Conservation (phyloP, 2,113 vertebrate genomes). For the Alexandromys fortis region DNA sequence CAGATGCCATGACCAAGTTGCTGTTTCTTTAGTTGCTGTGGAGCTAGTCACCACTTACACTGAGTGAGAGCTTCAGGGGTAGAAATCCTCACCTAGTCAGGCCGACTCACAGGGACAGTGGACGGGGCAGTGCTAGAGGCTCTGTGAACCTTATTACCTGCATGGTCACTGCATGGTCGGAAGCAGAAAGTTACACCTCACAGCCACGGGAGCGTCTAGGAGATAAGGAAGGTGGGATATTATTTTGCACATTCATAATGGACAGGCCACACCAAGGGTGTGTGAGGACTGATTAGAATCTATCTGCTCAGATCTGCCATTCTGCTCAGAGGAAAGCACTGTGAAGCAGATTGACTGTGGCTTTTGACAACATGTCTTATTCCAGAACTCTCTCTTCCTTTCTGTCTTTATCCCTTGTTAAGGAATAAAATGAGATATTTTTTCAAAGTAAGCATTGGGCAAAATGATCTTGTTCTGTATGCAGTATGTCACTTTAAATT, state of each 20-base stretch:
- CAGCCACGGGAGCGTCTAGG: constrained; percentile 32
- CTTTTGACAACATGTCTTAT: constrained; percentile 1
- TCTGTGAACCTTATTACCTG: constrained; percentile 58
- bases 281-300: constrained; percentile 77
- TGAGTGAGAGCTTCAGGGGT: constrained; percentile 40
- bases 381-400: constrained; percentile 29
- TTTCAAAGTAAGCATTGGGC: neutral
- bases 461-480: constrained; percentile 39
- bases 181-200: constrained; percentile 70
- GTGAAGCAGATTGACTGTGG: constrained; percentile 36
- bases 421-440: constrained; percentile 25
- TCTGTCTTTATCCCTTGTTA: constrained; percentile 18
- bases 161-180: constrained; percentile 66
- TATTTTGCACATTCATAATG: constrained; percentile 72
- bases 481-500: constrained; percentile 37
- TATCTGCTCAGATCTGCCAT: constrained; percentile 74
- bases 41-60: neutral
- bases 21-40: constrained; percentile 22
- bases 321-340: constrained; percentile 50
- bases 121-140: neutral
- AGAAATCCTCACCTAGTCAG: constrained; percentile 41
- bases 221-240: constrained; percentile 75
- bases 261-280: constrained; percentile 76
- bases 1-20: constrained; percentile 22
- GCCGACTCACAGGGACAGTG: neutral